A percentile compares a stretch with the other conserved stretches of the same genome.
These are phyloP conservation scores for Nymphalis c-album DNA, from an alignment of 2,888 invertebrate species.

Conservation along the genomic window DNA sequence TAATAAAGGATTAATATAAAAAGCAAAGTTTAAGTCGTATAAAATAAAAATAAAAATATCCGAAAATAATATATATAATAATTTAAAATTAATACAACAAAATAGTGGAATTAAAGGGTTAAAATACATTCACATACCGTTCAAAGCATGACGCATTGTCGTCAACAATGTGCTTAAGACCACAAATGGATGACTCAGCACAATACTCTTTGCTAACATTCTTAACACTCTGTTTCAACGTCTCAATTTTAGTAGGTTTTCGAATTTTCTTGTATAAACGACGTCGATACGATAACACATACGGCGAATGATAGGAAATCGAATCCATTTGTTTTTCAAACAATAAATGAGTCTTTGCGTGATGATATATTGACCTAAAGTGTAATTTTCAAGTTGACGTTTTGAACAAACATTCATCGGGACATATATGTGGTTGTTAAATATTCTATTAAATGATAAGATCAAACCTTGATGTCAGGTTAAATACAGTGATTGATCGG, in stretches of 20 bases:
- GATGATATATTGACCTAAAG: slow-evolving; percentile 15
- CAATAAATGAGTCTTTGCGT: slow-evolving; percentile 16
- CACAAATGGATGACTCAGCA: slow-evolving; percentile 72
- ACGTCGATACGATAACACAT: slow-evolving; percentile 40
- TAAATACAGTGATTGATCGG: slow-evolving; percentile 72
- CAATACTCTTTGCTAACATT: slow-evolving; percentile 69
- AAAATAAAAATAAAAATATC: too few relatives aligned
- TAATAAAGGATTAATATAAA: too few relatives aligned
- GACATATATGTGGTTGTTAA: slow-evolving; percentile 59
- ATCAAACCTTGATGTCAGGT: slow-evolving; percentile 60
- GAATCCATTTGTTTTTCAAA: slow-evolving; percentile 33
- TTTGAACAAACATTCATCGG: slow-evolving; percentile 23
- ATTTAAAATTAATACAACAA: too few relatives aligned
- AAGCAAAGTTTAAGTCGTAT: too few relatives aligned
- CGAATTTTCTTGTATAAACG: slow-evolving; percentile 43
- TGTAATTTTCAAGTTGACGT: slow-evolving; percentile 26
- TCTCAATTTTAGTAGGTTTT: slow-evolving; percentile 45
- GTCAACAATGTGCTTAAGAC: slow-evolving; percentile 71
- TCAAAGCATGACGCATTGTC: slow-evolving; percentile 62
- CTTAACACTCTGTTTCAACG: slow-evolving; percentile 61
- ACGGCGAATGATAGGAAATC: slow-evolving; percentile 38
- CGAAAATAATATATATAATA: too few relatives aligned
- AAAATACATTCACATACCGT: slow-evolving; percentile 61
- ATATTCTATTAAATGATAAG: slow-evolving; percentile 70
- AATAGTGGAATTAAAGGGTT: too few relatives aligned